Percentiles rank a stretch among this genome's conserved stretches.
phyloP scores from a whole-genome alignment of 2,888 invertebrate species.

The Julus scanicus region DNA sequence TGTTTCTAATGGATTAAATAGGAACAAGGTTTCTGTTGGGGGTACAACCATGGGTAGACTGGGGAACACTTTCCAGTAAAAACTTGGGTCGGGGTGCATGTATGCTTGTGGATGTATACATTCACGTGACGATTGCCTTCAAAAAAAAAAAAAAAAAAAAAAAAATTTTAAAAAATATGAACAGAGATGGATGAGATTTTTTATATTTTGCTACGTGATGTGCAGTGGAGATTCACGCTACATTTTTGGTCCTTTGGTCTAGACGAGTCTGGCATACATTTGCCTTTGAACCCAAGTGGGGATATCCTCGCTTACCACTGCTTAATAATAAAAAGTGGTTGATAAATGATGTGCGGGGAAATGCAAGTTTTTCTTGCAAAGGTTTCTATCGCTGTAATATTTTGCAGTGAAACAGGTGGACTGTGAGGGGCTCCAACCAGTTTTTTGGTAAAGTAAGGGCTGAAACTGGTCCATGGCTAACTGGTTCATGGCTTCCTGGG shows the following conservation, averaged over 20 bases:
- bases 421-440: conserved; percentile 13
- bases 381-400: background rate
- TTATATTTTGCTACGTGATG: background rate
- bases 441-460: background rate
- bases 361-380: background rate
- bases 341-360: conserved; percentile 23
- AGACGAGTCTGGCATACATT: conserved; percentile 22
- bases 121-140: background rate
- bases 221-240: background rate
- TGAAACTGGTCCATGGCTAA: conserved; percentile 31
- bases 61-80: background rate
- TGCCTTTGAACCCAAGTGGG: conserved; percentile 41
- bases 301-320: background rate
- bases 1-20: conserved; percentile 47
- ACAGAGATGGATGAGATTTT: conserved; percentile 41
- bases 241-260: conserved; percentile 12
- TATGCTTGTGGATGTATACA: background rate
- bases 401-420: conserved; percentile 27
- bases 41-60: background rate
- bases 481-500: background rate
- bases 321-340: conserved; percentile 31
- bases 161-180: conserved; percentile 2
- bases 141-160: background rate
- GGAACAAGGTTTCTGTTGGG: background rate
- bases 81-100: background rate